Conservation (phyloP, 2,797 vertebrate species). For the Pygocentrus nattereri region DNA sequence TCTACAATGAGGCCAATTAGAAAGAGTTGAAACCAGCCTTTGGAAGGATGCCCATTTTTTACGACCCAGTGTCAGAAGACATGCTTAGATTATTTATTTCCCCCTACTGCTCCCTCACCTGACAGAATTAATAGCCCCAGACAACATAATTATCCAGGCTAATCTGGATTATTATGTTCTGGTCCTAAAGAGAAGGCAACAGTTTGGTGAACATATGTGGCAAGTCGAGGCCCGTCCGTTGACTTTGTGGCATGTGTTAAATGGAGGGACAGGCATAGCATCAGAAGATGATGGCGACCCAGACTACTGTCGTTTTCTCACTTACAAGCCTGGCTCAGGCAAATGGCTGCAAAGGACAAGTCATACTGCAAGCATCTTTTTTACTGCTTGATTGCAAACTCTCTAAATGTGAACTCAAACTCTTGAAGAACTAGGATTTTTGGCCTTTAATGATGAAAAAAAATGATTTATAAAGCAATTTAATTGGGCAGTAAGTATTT, state of each 20-base stretch:
- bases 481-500: no score
- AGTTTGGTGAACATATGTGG: conserved; percentile 74
- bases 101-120: conserved; percentile 67
- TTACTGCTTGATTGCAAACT: not conserved
- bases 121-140: conserved; percentile 77
- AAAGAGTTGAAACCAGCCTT: conserved; percentile 70
- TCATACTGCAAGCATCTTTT: not conserved
- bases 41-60: conserved; percentile 73
- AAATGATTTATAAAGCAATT: no score
- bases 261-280: conserved; percentile 63
- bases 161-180: conserved; percentile 78
- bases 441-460: not conserved
- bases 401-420: not conserved
- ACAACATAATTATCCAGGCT: conserved; percentile 79
- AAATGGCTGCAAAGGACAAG: not conserved
- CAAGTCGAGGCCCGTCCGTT: conserved; percentile 62
- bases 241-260: conserved; percentile 68
- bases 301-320: not conserved
- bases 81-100: conserved; percentile 72
- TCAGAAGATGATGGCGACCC: conserved; percentile 62
- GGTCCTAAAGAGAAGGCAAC: conserved; percentile 72
- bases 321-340: not conserved
- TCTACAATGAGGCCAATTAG: conserved; percentile 79
- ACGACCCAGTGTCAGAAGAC: conserved; percentile 62
- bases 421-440: not conserved